Evolutionary conservation across 2,113 vertebrate genomes (phyloP).

Genomic region (Cavia porcellus): DNA sequence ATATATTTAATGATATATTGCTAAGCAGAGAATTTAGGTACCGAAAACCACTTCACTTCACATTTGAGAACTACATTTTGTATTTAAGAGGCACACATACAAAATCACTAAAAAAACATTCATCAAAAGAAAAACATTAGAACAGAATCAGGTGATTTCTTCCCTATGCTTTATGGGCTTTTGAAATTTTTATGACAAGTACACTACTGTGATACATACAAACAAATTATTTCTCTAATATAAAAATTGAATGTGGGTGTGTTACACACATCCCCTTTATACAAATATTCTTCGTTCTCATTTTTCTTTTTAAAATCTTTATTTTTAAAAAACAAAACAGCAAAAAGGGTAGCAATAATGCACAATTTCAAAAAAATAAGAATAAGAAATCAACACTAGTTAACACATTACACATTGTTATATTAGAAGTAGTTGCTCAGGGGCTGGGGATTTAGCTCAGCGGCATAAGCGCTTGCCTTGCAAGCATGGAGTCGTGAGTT

Average conservation of each 20-base stretch:
- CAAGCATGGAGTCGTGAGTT: too few relatives aligned
- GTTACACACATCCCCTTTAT: not conserved
- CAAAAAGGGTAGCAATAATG: too few relatives aligned
- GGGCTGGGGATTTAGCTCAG: too few relatives aligned
- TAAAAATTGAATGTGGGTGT: slow-evolving; percentile 19
- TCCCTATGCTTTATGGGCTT: not conserved
- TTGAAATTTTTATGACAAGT: slow-evolving; percentile 17
- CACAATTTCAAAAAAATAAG: too few relatives aligned
- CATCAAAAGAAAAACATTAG: not conserved
- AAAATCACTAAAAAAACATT: not conserved
- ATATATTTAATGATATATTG: not conserved
- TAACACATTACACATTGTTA: too few relatives aligned
- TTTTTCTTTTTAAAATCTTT: not conserved
- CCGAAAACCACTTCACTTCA: not conserved
- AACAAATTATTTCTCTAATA: slow-evolving; percentile 38
- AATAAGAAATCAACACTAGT: too few relatives aligned
- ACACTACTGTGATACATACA: slow-evolving; percentile 21
- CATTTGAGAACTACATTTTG: not conserved
- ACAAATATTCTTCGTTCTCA: slow-evolving; percentile 35
- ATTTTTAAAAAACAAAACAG: too few relatives aligned
- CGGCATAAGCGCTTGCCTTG: too few relatives aligned
- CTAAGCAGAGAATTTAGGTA: not conserved
- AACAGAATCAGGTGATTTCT: not conserved
- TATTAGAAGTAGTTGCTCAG: too few relatives aligned
- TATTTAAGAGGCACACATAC: not conserved